Evolutionary conservation across 2,797 vertebrate species (phyloP).

Genomic region (Halcyon smyrnensis): DNA sequence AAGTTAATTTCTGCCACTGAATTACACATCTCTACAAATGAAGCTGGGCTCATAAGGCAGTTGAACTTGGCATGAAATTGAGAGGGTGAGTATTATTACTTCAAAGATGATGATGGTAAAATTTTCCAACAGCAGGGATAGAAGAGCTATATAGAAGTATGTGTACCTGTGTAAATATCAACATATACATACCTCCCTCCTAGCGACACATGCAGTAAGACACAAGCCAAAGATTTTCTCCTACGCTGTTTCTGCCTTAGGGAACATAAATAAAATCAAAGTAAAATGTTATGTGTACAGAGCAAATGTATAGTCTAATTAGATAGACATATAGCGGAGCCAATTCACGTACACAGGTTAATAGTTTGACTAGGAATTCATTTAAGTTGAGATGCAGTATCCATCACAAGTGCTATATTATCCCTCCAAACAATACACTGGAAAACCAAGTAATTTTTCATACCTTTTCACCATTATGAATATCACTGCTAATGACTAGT

Average conservation of each 20-base stretch:
- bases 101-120: background rate
- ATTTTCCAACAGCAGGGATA: background rate
- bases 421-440: background rate
- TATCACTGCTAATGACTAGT: conserved; percentile 58
- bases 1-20: background rate
- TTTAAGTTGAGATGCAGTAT: background rate
- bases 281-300: background rate
- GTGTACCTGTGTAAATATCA: background rate
- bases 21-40: background rate
- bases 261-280: background rate
- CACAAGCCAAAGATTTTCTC: background rate
- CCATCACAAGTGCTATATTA: background rate
- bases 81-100: background rate
- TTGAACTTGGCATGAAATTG: background rate
- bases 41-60: background rate
- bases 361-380: background rate
- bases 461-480: background rate
- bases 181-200: background rate
- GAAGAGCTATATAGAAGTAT: background rate
- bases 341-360: background rate
- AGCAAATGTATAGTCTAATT: background rate
- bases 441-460: background rate
- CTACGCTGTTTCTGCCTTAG: background rate
- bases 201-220: background rate
- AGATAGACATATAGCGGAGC: background rate